Evolutionary conservation across 2,113 vertebrate genomes (phyloP), one percentile per base, ranked within the genome.

Genomic region (Trichechus manatus): DNA sequence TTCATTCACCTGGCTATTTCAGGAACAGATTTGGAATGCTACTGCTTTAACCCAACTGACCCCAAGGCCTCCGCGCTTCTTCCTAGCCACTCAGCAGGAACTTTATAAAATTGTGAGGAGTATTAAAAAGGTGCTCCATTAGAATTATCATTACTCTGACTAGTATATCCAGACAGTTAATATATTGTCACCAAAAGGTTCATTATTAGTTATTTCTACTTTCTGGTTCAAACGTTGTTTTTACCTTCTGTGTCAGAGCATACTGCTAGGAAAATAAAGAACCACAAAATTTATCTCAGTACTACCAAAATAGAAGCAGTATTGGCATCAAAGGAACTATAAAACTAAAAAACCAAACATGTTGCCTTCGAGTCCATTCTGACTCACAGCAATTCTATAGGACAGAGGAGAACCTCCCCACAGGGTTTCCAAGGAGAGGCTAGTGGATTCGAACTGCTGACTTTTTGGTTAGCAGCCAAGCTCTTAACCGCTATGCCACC

Each of bases 1-100:
- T 99, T 99, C 93, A 98, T 95, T 98, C 92, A 96, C 88, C 78
- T 92, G 95, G 94, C 96, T 95, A 87, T 80, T 97, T 66, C 93
- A 47, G 44, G 97, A 93, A 84, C 91, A 93, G 96, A 97, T 96
- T 91, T 94, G 78, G 96, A 98, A 92, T 93, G 97, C 77, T 31
- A 97, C 88, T 19, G 50, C 66, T 87, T 97, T 92, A 63, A 93
- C 96, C 93, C 87, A 96, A 29, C 31, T 96, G 89, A 95, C 89
- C 93, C 79, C 29, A 75, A 31, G 39, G 87, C 59, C 64, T n/a
- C 64, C 42, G 22, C 3, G 3, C n/a, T 44, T 33, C 79, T 53
- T 64, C n/a, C 5, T 56, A 83, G 47, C 6, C 79, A 23, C 47
- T 59, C 4, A 23, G 64, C 39, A n/a, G 59, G n/a, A 79, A 25